Percentiles rank a stretch among this genome's conserved stretches.
Evolutionary conservation across 2,113 vertebrate genomes (phyloP).

Genomic region (Albula glossodonta): DNA sequence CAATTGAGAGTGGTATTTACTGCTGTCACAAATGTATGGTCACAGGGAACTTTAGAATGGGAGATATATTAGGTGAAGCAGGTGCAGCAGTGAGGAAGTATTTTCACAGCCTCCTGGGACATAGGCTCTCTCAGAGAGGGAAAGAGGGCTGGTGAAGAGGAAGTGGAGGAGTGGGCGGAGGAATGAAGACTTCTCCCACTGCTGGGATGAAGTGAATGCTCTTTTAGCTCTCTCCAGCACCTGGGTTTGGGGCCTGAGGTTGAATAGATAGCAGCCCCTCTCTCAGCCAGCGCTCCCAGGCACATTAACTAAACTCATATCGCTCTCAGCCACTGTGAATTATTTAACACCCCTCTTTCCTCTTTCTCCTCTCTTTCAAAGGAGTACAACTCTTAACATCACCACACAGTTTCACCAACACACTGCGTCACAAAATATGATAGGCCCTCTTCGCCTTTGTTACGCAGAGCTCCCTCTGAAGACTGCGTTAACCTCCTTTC

Average conservation of each 20-base stretch:
- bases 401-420: background rate
- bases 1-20: background rate
- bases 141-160: background rate
- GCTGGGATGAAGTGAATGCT: conserved; percentile 9
- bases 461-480: background rate
- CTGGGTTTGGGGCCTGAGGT: conserved; percentile 59
- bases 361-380: conserved; percentile 10
- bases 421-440: conserved; percentile 7
- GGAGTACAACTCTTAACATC: conserved; percentile 6
- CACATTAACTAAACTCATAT: conserved; percentile 82
- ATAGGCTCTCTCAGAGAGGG: background rate
- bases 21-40: background rate
- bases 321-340: conserved; percentile 77
- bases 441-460: background rate
- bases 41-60: background rate
- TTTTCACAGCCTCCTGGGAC: background rate
- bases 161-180: background rate
- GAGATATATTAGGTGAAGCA: background rate
- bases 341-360: conserved; percentile 61
- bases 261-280: conserved; percentile 68
- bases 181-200: background rate
- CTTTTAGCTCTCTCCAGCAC: conserved; percentile 3
- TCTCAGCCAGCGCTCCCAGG: conserved; percentile 72
- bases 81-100: background rate
- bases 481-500: background rate